Base-by-base conservation (phyloP, 2,113 vertebrate genomes). In the Brachyistius frenatus region DNA sequence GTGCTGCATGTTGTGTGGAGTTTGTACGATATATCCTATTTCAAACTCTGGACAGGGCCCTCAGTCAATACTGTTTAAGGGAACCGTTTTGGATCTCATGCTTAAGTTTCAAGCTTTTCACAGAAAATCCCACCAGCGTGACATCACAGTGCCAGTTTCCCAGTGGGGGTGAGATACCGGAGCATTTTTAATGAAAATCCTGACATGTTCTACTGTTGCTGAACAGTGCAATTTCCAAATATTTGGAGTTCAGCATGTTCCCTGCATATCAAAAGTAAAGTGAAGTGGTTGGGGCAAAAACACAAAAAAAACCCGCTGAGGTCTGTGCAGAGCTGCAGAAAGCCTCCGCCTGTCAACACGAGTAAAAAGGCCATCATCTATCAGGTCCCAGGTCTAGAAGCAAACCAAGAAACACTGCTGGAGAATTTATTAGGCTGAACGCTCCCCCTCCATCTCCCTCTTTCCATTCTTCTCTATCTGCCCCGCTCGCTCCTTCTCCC, bases 301-400 rank as follows among this genome's bases (percentile, higher is more conserved):
- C 58, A 6, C 23, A 57, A 15, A 60, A n/a, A 31, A 36, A 76
- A 46, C 32, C 15, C 5, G 6, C 3, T 23, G 64, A 69, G 70
- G 41, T 64, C 44, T 58, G 4, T 39, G n/a, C 39, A 61, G 32
- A 68, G 44, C 54, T 50, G 73, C 81, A 74, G 69, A 66, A 47
- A 65, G 75, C 63, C 15, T 66, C 23, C 2, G 11, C 4, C 61
- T 63, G 77, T 78, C 66, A 66, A 66, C 77, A 57, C 50, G 37
- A 76, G 61, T 65, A 73, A 76, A 69, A 80, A 70, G 62, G 41
- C 30, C 77, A 32, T 73, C 80, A 81, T 81, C 77, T 81, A 58
- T 74, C 56, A 52, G 60, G 30, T 66, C 65, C 75, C 50, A 62
- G 23, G 74, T 74, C 69, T 74, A 39, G 23, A 49, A 53, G 54